Evolutionary conservation across 2,797 vertebrate species (phyloP), one percentile per base, ranked within the genome.

Genomic region (Anableps anableps): DNA sequence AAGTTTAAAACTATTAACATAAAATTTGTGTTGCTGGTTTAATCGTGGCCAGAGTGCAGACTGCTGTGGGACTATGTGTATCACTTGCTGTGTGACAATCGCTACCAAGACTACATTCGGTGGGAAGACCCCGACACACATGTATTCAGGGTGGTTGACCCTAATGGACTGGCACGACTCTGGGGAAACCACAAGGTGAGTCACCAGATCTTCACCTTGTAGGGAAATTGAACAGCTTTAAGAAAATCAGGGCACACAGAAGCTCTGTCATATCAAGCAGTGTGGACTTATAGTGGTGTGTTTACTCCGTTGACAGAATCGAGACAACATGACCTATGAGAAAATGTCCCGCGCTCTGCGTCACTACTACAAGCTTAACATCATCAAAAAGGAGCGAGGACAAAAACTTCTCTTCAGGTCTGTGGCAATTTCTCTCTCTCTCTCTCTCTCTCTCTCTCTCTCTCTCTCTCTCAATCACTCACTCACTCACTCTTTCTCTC

Each of bases 341-440:
- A 99, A 99, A 93, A 98, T 98, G 98, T 98, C 98, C 0, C 95
- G 97, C 68, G 97, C 98, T 0, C 91, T 99, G 86, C 94, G 98
- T 5, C 98, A 98, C 93, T 98, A 98, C 90, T 98, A 98, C 93
- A 99, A 99, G 91, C 96, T 98, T 86, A 98, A 98, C 91, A 97
- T 99, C 82, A 97, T 99, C 88, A 97, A 94, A 88, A 99, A 98
- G 86, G 98, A 98, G 85, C 95, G 94, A 0, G 97, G 98, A 23
- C 97, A 98, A 93, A 98, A 97, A 82, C 96, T 98, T 4, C 90
- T 98, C 38, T 98, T 98, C 93, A 97, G 98, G 98, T 98, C 77
- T 92, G 79, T 51, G 1, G 41, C 47, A 8, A 9, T 71, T 45
- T 71, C 10, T 1, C 0, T 74, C 68, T 79, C n/a, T n/a, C n/a